Evolutionary conservation across 2,797 vertebrate genomes (phyloP).

Genomic region (Myotis pilosus): DNA sequence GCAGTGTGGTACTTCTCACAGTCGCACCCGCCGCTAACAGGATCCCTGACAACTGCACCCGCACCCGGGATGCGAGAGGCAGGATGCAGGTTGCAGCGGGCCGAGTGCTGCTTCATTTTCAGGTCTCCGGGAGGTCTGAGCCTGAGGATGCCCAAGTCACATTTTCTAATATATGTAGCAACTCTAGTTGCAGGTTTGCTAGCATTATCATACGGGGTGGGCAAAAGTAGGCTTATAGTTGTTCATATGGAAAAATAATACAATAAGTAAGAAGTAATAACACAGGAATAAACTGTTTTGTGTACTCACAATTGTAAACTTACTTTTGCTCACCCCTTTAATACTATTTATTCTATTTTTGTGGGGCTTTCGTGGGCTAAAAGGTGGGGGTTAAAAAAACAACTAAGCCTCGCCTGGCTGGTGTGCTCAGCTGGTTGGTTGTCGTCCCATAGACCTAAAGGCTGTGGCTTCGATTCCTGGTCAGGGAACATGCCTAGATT

Average conservation of each 20-base stretch:
- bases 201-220: not conserved
- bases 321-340: not conserved
- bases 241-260: not conserved
- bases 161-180: slow-evolving; percentile 46
- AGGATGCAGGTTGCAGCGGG: not conserved
- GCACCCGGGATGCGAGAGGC: not conserved
- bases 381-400: not conserved
- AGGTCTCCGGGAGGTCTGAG: not conserved
- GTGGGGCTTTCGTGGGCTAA: not conserved
- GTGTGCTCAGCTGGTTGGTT: not conserved
- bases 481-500: too few relatives aligned
- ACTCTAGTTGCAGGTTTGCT: slow-evolving; percentile 51
- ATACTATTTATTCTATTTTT: slow-evolving; percentile 37
- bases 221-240: not conserved
- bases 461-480: not conserved
- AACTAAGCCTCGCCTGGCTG: too few relatives aligned
- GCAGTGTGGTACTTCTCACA: slow-evolving; percentile 63
- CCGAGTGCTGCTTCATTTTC: not conserved
- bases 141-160: slow-evolving; percentile 30
- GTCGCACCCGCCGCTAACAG: slow-evolving; percentile 77
- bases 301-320: not conserved
- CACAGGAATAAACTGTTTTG: not conserved
- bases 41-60: slow-evolving; percentile 61
- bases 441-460: not conserved
- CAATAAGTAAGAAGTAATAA: not conserved